Base-by-base conservation (phyloP, 2,888 invertebrate genomes). In the Hirtodrosophila duncani region DNA sequence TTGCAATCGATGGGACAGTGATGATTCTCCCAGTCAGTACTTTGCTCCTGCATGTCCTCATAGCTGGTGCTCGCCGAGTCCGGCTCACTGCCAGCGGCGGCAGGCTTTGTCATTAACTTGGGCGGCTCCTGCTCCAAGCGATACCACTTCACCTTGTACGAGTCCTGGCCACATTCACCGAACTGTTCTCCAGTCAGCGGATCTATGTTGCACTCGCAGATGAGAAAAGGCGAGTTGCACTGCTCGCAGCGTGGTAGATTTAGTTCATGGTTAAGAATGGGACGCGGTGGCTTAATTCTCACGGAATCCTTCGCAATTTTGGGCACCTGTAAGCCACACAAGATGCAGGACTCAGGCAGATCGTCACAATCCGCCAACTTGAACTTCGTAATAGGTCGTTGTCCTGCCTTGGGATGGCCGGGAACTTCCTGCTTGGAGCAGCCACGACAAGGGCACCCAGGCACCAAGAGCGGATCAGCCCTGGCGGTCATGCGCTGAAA, bases 1-100 rank as follows among this genome's bases (percentile, higher is more conserved):
- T 49, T 26, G 34, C 84, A 83, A 37, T 83, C 83, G 5, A 84
- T 56, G n/a, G 84, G 84, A 1, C 84, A 84, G 42, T 84, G 80
- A 42, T 83, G 83, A 16, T 74, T 56, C 43, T 68, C 62, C 50
- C 67, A 74, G 8, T 77, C 68, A 20, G 50, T 36, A 0, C 50
- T 27, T 1, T 67, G 63, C 16, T 81, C 61, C 37, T 36, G 8
- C 6, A 67, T 58, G 21, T 74, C 70, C 16, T 43, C 57, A 10
- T 49, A 60, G 27, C 31, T 55, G 1, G 30, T 44, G 1, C 11
- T 9, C 3, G 44, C 31, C 3, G 39, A 1, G 3, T 41, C 14
- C 3, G 21, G n/a, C 10, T 41, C 43, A 8, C 11, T 20, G 0
- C 10, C 36, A 0, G n/a, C n/a, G 8, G 4, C 34, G 20, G 4